A percentile compares a stretch with the other conserved stretches of the same genome.
Conservation (phyloP, 2,888 invertebrate species). For the Drosophila leonis region DNA sequence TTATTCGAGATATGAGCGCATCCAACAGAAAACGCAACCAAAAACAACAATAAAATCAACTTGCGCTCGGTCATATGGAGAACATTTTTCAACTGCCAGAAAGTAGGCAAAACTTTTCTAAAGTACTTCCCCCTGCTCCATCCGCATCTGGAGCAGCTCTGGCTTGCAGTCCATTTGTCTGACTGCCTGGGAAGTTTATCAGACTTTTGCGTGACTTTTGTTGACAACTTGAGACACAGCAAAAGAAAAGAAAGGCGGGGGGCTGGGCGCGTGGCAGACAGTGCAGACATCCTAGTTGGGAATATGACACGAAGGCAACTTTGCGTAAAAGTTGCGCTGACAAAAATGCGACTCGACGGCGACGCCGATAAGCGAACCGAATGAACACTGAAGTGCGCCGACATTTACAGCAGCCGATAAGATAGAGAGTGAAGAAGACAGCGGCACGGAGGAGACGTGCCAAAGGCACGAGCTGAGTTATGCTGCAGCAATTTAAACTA, state of each 20-base stretch:
- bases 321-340: slow-evolving; percentile 59
- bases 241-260: neutral
- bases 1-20: slow-evolving; percentile 52
- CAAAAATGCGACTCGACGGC: slow-evolving; percentile 60
- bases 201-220: slow-evolving; percentile 78
- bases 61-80: slow-evolving; percentile 35
- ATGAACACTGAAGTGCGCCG: slow-evolving; percentile 54
- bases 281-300: slow-evolving; percentile 14
- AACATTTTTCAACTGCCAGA: slow-evolving; percentile 29
- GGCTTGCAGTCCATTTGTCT: slow-evolving; percentile 62
- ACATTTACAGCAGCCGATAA: slow-evolving; percentile 51
- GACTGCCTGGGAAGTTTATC: slow-evolving; percentile 74
- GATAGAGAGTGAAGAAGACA: neutral
- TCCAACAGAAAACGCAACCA: neutral
- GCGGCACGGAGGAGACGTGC: neutral
- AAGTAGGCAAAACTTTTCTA: slow-evolving; percentile 56
- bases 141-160: neutral
- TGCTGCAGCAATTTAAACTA: slow-evolving; percentile 52
- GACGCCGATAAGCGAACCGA: slow-evolving; percentile 68
- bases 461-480: slow-evolving; percentile 8
- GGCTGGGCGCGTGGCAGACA: slow-evolving; percentile 1
- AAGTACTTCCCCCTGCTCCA: neutral
- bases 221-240: slow-evolving; percentile 70
- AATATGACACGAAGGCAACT: slow-evolving; percentile 56
- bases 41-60: slow-evolving; percentile 33